Evolutionary conservation across 2,113 vertebrate species (phyloP), one percentile per base, ranked within the genome.

Genomic region (Marmota flaviventris): DNA sequence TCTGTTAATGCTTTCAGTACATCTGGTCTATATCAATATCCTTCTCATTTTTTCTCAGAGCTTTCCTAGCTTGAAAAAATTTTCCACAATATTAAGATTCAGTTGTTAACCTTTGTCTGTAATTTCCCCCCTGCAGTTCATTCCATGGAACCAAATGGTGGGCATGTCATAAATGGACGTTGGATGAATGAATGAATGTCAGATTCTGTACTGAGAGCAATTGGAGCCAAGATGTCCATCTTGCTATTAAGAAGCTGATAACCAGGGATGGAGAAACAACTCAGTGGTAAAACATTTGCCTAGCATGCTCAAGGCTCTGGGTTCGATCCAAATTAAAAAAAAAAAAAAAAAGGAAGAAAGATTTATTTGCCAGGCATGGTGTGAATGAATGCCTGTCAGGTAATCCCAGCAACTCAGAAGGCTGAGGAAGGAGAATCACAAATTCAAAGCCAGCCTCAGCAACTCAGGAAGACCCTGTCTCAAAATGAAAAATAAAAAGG

Each of bases 61-160:
- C 3, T 84, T 94, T 84, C 25, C 22, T 78, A 39, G 32, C 9
- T 70, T 95, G 65, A 37, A 83, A 96, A 83, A 25, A 5, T 83
- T 91, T 56, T 39, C 32, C 32, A 51, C 12, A 86, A 37, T 39
- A 48, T 73, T 93, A 73, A 81, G 22, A 84, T 51, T 79, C 77
- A 70, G 70, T 65, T 86, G 83, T 37, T 79, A 75, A 39, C n/a
- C 94, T 91, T 95, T 39, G 65, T 82, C 51, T 79, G 20, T 92
- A n/a, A 88, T 53, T 87, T 90, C 77, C 61, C 32, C 32, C 37
- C 29, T 88, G 4, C 22, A 42, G 63, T 82, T 72, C 20, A 82
- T 39, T 85, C 10, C 17, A 56, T n/a, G 58, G 12, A 32, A 78
- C 10, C 34, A 37, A 91, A 73, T 39, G 45, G 24, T 53, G 65